phyloP scores from a whole-genome alignment of 1,140 invertebrate species.

The Dolichoris vasculosae region DNA sequence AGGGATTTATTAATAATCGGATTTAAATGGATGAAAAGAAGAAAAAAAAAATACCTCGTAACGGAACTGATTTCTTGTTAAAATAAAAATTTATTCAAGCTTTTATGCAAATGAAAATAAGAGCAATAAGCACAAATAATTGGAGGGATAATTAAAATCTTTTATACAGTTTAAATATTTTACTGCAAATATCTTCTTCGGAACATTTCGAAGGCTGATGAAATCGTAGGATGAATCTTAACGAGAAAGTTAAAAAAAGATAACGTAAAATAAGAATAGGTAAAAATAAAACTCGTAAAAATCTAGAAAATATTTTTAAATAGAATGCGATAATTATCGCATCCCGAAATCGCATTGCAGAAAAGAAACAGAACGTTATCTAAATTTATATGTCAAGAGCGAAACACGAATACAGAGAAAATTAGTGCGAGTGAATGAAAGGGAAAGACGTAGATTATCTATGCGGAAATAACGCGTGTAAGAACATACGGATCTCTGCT shows the following conservation, averaged over 20 bases:
- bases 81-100: not conserved
- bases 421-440: not conserved
- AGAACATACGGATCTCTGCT: constrained; percentile 38
- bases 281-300: not conserved
- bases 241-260: not conserved
- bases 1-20: constrained; percentile 12
- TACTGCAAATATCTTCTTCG: not conserved
- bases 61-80: not conserved
- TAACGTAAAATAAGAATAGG: not conserved
- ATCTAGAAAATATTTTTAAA: not conserved
- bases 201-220: not conserved
- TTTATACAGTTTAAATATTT: not conserved
- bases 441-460: not conserved
- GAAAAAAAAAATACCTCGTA: not conserved
- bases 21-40: not conserved
- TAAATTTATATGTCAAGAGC: not conserved
- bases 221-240: not conserved
- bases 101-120: not conserved
- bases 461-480: constrained; percentile 20
- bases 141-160: too few species aligned
- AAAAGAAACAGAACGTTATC: not conserved
- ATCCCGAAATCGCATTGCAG: not conserved
- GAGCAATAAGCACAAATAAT: not conserved
- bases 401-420: not conserved
- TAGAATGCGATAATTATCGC: not conserved